A percentile compares a stretch with the other conserved stretches of the same genome.
These are phyloP conservation scores for Kryphioiulus occultus DNA, from an alignment of 2,888 invertebrate genomes.

Conservation along the genomic window DNA sequence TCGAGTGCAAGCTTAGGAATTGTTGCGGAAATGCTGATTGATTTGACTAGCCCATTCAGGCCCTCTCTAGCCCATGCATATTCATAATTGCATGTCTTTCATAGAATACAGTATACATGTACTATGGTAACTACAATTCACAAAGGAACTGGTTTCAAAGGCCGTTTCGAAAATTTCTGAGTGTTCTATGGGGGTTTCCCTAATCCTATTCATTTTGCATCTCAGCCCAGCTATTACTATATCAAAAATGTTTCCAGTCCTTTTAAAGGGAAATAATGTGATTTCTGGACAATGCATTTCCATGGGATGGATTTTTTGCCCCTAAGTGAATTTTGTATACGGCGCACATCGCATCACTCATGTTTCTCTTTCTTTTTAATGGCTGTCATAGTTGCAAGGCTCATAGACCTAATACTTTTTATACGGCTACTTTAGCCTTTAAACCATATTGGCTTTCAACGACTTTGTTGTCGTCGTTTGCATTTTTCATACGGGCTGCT, in stretches of 20 bases:
- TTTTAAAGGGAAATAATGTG: neutral
- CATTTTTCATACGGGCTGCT: neutral
- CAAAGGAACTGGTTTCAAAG: neutral
- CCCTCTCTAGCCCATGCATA: neutral
- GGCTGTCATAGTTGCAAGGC: neutral
- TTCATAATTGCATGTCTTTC: neutral
- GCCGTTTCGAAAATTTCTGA: neutral
- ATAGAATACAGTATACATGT: neutral
- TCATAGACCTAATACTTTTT: neutral
- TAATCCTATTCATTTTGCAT: neutral
- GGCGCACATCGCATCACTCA: neutral
- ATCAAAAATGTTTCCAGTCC: neutral
- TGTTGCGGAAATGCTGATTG: neutral
- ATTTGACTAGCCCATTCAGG: too few relatives aligned
- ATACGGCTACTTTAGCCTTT: neutral
- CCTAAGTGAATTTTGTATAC: neutral
- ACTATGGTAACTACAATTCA: neutral
- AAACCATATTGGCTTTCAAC: slow-evolving; percentile 16
- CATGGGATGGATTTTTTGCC: neutral
- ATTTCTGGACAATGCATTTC: slow-evolving; percentile 4
- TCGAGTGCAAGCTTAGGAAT: too few relatives aligned
- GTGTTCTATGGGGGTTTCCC: neutral
- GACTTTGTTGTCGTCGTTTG: neutral
- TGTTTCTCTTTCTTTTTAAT: slow-evolving; percentile 17
- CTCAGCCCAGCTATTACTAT: neutral